Percentiles rank a stretch among this genome's conserved stretches.
Evolutionary conservation across 2,113 vertebrate genomes (phyloP).

Genomic region (Pelusios castaneus): DNA sequence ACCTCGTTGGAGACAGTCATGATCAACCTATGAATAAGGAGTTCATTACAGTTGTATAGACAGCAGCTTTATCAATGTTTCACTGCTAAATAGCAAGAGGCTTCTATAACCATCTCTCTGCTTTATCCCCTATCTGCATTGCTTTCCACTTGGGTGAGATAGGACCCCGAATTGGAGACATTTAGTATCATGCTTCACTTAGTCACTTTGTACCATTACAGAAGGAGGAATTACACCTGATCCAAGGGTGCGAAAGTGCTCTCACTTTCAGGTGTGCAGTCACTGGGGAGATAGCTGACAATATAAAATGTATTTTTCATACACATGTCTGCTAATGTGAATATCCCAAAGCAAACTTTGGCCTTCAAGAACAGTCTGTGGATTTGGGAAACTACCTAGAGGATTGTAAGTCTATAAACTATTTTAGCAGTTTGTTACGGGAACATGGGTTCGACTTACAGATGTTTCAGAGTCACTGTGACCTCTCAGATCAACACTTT

Average conservation of each 20-base stretch:
- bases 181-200: not conserved
- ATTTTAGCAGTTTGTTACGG: not conserved
- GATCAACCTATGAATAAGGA: not conserved
- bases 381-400: not conserved
- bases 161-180: not conserved
- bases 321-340: not conserved
- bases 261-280: not conserved
- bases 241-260: not conserved
- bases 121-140: not conserved
- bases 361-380: not conserved
- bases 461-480: not conserved
- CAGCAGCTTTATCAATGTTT: not conserved
- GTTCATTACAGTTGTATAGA: not conserved
- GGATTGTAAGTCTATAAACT: not conserved
- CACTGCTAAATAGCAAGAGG: not conserved
- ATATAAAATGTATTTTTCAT: rapidly evolving
- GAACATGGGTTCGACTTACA: not conserved
- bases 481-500: not conserved
- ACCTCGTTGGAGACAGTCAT: not conserved
- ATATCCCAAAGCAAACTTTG: rapidly evolving
- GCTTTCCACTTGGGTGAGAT: not conserved
- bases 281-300: not conserved
- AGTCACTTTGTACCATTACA: rapidly evolving
- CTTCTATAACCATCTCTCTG: not conserved
- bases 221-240: not conserved